A percentile compares a stretch with the other conserved stretches of the same genome.
Evolutionary conservation across 2,888 invertebrate species (phyloP).

Genomic region (Aspidiotus destructor): DNA sequence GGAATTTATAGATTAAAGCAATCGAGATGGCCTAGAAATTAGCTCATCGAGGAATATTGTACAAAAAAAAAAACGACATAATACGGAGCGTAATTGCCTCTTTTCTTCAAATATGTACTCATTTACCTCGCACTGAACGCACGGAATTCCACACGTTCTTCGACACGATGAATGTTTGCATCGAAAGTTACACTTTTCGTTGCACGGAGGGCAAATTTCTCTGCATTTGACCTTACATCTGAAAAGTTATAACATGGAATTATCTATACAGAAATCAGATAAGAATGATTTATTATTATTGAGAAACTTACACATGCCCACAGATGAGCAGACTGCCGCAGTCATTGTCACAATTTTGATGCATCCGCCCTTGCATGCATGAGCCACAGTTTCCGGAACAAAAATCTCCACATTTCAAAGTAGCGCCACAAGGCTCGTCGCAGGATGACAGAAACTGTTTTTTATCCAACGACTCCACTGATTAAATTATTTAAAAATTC

Average conservation of each 20-base stretch:
- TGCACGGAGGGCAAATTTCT: neutral
- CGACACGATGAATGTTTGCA: neutral
- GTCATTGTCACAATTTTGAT: constrained; percentile 48
- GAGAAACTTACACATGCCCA: constrained; percentile 50
- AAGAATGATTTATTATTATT: no score
- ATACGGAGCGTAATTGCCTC: no score
- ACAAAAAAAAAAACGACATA: no score
- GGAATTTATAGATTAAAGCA: no score
- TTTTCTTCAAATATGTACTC: no score
- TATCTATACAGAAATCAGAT: no score
- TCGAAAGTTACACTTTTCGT: neutral
- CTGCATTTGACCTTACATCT: neutral
- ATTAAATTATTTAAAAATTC: no score
- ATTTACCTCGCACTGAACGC: neutral
- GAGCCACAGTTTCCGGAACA: constrained; percentile 49
- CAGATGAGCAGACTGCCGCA: constrained; percentile 53
- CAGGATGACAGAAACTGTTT: constrained; percentile 44
- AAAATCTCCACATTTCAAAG: constrained; percentile 47
- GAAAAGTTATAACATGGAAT: no score
- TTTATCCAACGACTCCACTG: no score
- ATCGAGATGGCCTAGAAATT: no score
- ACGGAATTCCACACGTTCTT: neutral
- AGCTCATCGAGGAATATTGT: no score
- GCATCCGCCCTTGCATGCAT: constrained; percentile 53
- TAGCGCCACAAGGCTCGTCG: constrained; percentile 44